Conservation (phyloP, 2,113 vertebrate species). For the Ictidomys tridecemlineatus region DNA sequence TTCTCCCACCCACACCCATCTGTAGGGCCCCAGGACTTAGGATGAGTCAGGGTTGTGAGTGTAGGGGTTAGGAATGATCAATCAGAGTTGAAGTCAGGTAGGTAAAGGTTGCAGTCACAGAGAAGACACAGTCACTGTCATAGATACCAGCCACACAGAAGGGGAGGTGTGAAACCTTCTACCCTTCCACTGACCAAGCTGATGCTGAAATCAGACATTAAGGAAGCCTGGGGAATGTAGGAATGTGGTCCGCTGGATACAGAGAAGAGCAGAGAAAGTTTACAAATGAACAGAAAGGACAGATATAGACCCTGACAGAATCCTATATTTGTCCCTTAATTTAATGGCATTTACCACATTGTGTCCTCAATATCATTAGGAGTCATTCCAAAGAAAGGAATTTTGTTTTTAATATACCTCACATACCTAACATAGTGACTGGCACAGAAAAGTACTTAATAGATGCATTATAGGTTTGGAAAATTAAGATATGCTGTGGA, state of each 20-base stretch:
- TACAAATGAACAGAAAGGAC: too few relatives aligned
- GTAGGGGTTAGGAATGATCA: too few relatives aligned
- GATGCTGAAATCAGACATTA: not conserved
- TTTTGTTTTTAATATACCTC: not conserved
- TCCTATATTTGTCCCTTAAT: not conserved
- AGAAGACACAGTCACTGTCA: not conserved
- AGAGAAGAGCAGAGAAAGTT: not conserved
- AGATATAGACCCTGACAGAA: accelerated
- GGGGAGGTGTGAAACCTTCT: too few relatives aligned
- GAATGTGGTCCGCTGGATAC: not conserved
- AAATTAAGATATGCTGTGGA: too few relatives aligned
- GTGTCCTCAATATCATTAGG: not conserved
- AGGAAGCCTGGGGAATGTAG: not conserved
- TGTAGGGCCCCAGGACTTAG: not conserved
- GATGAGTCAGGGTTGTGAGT: not conserved
- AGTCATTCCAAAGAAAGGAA: not conserved
- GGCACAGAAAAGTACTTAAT: too few relatives aligned
- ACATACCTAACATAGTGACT: too few relatives aligned
- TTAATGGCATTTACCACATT: accelerated
- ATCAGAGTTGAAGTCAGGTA: not conserved
- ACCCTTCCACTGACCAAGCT: too few relatives aligned
- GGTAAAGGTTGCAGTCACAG: not conserved
- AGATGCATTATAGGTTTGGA: not conserved
- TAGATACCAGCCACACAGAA: not conserved
- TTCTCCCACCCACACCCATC: accelerated